Evolutionary conservation across 2,888 invertebrate genomes (phyloP), one percentile per base, ranked within the genome.

Genomic region (Microchrysa polita): DNA sequence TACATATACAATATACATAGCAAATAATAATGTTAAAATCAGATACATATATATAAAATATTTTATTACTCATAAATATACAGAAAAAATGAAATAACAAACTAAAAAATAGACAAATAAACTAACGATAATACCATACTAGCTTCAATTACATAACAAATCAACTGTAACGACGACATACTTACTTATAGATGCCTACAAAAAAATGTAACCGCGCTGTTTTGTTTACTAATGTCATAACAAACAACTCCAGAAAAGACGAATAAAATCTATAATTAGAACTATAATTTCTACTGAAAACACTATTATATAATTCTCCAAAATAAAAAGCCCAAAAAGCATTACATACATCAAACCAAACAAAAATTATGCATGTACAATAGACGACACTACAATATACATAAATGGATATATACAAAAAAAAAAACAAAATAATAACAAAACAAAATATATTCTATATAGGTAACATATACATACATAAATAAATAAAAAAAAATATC

Each of bases 51-150:
- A 5, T 18, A 53, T 4, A 57, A 69, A 69, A 18, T 69, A 69
- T 69, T 69, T 69, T 69, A 69, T 20, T 69, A 69, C 40, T 16
- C 69, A 69, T 40, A 65, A n/a, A 34, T 65, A 65, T 65, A 65
- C 60, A 60, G 23, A 18, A 59, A 59, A 59, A 22, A 5, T 10
- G 7, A 59, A 9, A 60, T 4, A 60, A 60, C 23, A 60, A 60
- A 60, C n/a, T n/a, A n/a, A n/a, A n/a, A 23, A 23, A 48, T 48
- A n/a, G 12, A 48, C 27, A 60, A 60, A 27, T 16, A 53, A 53
- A 23, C 34, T 42, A 42, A 12, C 42, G 42, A 42, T 42, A 9
- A 42, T 42, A 42, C 42, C 12, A 42, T 42, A 42, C 52, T 67
- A 48, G 16, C 40, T 48, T 48, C 65, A 22, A 67, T 27, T 22